phyloP scores from a whole-genome alignment of 1,140 invertebrate genomes.

The Camponotus floridanus region DNA sequence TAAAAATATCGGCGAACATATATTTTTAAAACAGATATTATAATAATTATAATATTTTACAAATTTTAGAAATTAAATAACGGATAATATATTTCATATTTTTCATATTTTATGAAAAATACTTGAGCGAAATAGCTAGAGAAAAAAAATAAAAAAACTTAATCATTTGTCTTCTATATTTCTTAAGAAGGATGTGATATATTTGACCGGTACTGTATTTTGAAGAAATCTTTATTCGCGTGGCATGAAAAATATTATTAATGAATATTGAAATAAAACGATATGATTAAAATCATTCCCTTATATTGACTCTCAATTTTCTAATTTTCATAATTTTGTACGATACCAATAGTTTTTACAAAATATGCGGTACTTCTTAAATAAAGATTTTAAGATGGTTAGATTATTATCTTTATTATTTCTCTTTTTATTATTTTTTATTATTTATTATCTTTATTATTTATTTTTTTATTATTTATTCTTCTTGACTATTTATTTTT shows the following conservation, averaged over 20 bases:
- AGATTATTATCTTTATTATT: background rate
- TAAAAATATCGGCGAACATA: too few relatives aligned
- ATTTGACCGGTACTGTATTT: background rate
- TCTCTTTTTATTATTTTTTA: background rate
- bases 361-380: background rate
- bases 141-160: too few relatives aligned
- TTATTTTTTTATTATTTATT: background rate
- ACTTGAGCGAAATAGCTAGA: too few relatives aligned
- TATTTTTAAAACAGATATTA: too few relatives aligned
- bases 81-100: too few relatives aligned
- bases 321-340: background rate
- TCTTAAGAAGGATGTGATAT: too few relatives aligned
- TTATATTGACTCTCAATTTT: background rate
- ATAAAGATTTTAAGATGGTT: background rate
- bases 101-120: too few relatives aligned
- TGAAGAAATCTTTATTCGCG: background rate
- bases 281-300: background rate
- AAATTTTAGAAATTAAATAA: too few relatives aligned
- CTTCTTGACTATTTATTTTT: background rate
- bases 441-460: background rate
- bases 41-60: too few relatives aligned
- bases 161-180: too few relatives aligned
- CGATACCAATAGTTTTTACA: too few relatives aligned
- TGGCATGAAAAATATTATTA: background rate
- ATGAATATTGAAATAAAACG: background rate